Evolutionary conservation across 2,888 invertebrate species (phyloP).

Genomic region (Agrochola litura): DNA sequence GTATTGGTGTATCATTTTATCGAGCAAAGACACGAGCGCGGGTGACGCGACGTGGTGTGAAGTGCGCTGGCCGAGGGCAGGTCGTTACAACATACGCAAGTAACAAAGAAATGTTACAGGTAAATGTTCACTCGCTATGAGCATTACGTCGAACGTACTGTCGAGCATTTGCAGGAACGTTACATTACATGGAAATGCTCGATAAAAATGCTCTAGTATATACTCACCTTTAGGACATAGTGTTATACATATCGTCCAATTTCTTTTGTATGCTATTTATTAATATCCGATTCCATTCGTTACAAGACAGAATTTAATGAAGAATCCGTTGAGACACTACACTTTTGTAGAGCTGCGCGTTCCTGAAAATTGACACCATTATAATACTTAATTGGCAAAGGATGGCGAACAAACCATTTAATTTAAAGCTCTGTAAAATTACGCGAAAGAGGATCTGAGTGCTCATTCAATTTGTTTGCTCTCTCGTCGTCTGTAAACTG

Average conservation of each 20-base stretch:
- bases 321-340: not conserved
- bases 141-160: too few relatives aligned
- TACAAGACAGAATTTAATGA: not conserved
- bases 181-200: too few relatives aligned
- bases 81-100: too few relatives aligned
- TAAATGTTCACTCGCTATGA: too few relatives aligned
- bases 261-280: not conserved
- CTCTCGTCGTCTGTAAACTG: not conserved
- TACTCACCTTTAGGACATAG: not conserved
- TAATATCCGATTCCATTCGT: not conserved
- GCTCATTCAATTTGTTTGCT: slow-evolving; percentile 6
- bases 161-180: too few relatives aligned
- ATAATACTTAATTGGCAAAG: not conserved
- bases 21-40: too few relatives aligned
- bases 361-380: not conserved
- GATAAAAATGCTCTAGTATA: too few relatives aligned
- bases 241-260: not conserved
- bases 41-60: too few relatives aligned
- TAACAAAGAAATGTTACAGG: too few relatives aligned
- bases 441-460: not conserved
- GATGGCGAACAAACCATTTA: not conserved
- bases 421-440: slow-evolving; percentile 1
- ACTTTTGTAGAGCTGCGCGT: not conserved
- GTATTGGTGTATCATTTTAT: too few relatives aligned
- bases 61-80: too few relatives aligned